Base-by-base conservation (phyloP, 2,797 vertebrate genomes). In the Xenops minutus region DNA sequence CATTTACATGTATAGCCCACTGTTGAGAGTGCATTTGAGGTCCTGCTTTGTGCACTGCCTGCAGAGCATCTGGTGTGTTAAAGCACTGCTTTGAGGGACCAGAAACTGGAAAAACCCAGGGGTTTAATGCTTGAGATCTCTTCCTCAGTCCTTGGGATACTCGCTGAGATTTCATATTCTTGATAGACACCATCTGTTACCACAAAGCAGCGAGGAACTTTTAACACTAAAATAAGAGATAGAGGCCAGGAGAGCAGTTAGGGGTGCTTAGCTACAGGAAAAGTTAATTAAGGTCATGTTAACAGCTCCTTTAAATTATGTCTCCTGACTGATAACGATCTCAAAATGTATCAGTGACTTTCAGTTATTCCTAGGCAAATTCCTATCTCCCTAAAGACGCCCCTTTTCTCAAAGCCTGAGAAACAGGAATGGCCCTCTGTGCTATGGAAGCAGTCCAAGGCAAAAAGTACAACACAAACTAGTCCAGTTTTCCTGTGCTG, bases 401-500 rank as follows among this genome's bases (percentile, higher is more conserved):
- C 14, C 7, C 37, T 87, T 19, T 83, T 73, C 68, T 68, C 34
- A 59, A 80, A 95, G 74, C 18, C 54, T 82, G 80, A 91, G 76
- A 88, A 95, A 88, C 39, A 22, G 52, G 30, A 93, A 85, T 26
- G 77, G 72, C 20, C 21, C 1, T 24, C 43, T 82, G 43, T 76
- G 52, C 71, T 84, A 8, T 32, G 67, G 67, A 97, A 93, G 52
- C 61, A 69, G 34, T 62, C 59, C 79, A 89, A 89, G 95, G 49
- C n/a, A 92, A 77, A 85, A 92, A 84, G 41, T 73, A 86, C 85
- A 96, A 80, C 32, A 90, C 81, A 90, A 94, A 49, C 1, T 9
- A 66, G 54, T 67, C n/a, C 69, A 81, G 49, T 79, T 90, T 92
- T 82, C 61, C 61, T 85, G 88, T 4, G 9, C 52, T 64, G 79